Base-by-base conservation (phyloP, 2,888 invertebrate genomes). In the Serripes groenlandicus region DNA sequence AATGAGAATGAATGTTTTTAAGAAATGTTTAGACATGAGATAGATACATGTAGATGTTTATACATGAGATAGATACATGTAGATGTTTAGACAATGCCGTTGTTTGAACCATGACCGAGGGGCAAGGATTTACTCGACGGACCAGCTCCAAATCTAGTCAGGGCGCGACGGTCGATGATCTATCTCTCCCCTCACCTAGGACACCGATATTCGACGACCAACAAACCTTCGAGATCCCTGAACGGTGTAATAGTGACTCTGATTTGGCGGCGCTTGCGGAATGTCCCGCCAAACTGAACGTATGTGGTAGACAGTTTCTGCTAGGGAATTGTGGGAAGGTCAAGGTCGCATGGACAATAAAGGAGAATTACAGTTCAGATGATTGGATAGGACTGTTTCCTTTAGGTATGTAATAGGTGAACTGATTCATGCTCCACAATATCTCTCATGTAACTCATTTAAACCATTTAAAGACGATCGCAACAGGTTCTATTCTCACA, bases 371-470 rank as follows among this genome's bases (percentile, higher is more conserved):
- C 9, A 92, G 92, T 23, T 91, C 93, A 18, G 91, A 92, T 64
- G 95, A 95, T 88, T 95, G 95, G 95, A 95, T 95, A 77, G 95
- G 95, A 21, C 91, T 95, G 26, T 95, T 94, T 88, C 91, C 91
- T 64, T 88, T 91, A 86, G 95, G 95, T 95, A 87, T 84, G n/a
- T n/a, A n/a, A n/a, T n/a, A n/a, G n/a, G n/a, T n/a, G n/a, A n/a
- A n/a, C n/a, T n/a, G n/a, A n/a, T n/a, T n/a, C n/a, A n/a, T n/a
- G n/a, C n/a, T n/a, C n/a, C n/a, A n/a, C n/a, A n/a, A n/a, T n/a
- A n/a, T n/a, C n/a, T n/a, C n/a, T n/a, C n/a, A n/a, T n/a, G n/a
- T n/a, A n/a, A n/a, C n/a, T n/a, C n/a, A n/a, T n/a, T n/a, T n/a
- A n/a, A n/a, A n/a, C n/a, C n/a, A n/a, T n/a, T n/a, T n/a, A n/a